Percentiles rank a stretch among this genome's conserved stretches.
phyloP scores from a whole-genome alignment of 2,113 vertebrate species.

The Noctilio leporinus region DNA sequence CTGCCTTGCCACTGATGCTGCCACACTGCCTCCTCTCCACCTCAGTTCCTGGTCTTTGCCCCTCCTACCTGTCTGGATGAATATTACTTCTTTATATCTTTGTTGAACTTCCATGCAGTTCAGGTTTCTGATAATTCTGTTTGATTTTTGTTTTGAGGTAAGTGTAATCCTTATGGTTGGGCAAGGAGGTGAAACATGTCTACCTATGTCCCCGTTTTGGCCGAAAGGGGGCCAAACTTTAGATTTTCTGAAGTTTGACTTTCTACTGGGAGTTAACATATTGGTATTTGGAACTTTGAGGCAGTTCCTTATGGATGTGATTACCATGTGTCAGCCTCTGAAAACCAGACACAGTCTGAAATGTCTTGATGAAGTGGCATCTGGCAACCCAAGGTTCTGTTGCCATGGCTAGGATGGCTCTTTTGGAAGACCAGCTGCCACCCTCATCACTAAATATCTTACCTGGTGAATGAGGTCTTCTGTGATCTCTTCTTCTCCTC shows the following conservation, averaged over 20 bases:
- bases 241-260: neutral
- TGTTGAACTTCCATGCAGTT: no score
- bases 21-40: no score
- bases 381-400: neutral
- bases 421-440: neutral
- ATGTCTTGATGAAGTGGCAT: neutral
- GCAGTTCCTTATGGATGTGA: neutral
- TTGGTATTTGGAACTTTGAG: neutral
- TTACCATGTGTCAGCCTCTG: neutral
- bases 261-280: neutral
- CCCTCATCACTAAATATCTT: neutral
- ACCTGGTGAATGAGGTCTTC: neutral
- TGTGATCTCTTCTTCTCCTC: neutral
- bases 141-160: no score
- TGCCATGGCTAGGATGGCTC: neutral
- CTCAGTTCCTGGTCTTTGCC: no score
- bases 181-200: no score
- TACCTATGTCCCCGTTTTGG: no score
- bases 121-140: no score
- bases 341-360: neutral
- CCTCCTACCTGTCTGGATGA: no score
- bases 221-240: no score
- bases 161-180: no score
- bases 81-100: no score
- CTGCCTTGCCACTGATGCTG: no score